Conservation (phyloP, 2,888 invertebrate species). For the Graphium colonna region DNA sequence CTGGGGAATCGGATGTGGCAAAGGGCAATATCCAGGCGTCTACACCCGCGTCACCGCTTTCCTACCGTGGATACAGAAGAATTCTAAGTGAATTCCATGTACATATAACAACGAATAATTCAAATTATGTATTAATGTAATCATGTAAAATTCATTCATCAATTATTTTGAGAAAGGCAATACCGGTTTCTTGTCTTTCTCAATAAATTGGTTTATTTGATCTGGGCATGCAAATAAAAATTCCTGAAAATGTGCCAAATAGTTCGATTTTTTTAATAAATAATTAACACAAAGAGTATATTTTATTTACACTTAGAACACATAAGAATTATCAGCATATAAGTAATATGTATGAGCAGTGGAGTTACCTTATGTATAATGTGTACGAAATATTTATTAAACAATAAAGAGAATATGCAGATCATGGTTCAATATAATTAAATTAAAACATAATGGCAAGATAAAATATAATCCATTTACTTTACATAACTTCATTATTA, state of each 20-base stretch:
- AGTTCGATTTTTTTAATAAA: slow-evolving; percentile 25
- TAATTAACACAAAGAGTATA: slow-evolving; percentile 8
- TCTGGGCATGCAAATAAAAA: slow-evolving; percentile 23
- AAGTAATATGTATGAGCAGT: no score
- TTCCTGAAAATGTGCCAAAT: slow-evolving; percentile 47
- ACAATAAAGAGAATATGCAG: no score
- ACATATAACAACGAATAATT: neutral
- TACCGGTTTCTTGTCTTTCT: slow-evolving; percentile 64
- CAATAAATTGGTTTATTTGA: slow-evolving; percentile 52
- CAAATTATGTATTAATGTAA: neutral
- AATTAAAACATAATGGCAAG: no score
- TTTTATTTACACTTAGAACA: slow-evolving; percentile 16
- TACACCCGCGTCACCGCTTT: slow-evolving; percentile 92
- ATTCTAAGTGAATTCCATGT: slow-evolving; percentile 84
- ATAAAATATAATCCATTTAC: no score
- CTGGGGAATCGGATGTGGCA: slow-evolving; percentile 95
- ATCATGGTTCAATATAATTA: no score
- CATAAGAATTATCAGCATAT: no score
- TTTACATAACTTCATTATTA: no score
- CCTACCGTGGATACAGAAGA: slow-evolving; percentile 92
- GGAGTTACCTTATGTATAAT: no score
- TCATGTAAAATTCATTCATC: slow-evolving; percentile 28
- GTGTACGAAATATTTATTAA: no score
- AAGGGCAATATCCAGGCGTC: slow-evolving; percentile 94
- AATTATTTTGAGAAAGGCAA: slow-evolving; percentile 77